Percentiles rank a stretch among this genome's conserved stretches.
Evolutionary conservation across 23 tunicate species (phyloP).

Genomic region (Ascidia mentula): DNA sequence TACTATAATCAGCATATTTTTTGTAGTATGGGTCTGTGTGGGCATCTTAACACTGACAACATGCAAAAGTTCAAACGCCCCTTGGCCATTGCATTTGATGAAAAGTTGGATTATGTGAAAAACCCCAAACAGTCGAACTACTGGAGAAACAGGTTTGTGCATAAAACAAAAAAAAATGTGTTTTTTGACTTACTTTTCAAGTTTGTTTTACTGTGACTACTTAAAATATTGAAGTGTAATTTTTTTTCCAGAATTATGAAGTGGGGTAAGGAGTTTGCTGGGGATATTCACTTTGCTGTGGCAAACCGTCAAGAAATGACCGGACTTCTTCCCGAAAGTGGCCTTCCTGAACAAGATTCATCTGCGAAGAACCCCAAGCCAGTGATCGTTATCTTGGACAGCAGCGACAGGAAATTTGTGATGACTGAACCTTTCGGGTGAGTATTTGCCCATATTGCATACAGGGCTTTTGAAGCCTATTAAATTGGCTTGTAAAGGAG

Average conservation of each 20-base stretch:
- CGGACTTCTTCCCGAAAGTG: conserved; percentile 40
- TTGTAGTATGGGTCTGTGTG: conserved; percentile 69
- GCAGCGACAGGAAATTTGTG: conserved; percentile 72
- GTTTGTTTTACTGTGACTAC: neutral
- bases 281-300: conserved; percentile 50
- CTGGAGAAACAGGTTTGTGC: conserved; percentile 93
- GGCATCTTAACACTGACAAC: conserved; percentile 66
- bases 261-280: conserved; percentile 57
- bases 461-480: neutral
- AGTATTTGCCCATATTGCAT: conserved; percentile 11
- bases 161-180: neutral
- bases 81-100: conserved; percentile 58
- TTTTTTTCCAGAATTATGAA: conserved; percentile 82
- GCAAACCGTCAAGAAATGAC: conserved; percentile 59
- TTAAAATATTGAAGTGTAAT: neutral
- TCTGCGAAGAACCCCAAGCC: conserved; percentile 34
- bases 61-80: conserved; percentile 57
- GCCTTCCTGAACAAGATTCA: conserved; percentile 40
- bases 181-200: neutral
- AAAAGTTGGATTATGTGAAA: conserved; percentile 78
- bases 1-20: too few relatives aligned
- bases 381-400: conserved; percentile 64
- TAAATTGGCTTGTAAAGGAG: neutral
- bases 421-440: conserved; percentile 79
- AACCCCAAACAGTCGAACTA: conserved; percentile 92